phyloP scores from a whole-genome alignment of 2,888 invertebrate species.

The Eupithecia subumbrata region DNA sequence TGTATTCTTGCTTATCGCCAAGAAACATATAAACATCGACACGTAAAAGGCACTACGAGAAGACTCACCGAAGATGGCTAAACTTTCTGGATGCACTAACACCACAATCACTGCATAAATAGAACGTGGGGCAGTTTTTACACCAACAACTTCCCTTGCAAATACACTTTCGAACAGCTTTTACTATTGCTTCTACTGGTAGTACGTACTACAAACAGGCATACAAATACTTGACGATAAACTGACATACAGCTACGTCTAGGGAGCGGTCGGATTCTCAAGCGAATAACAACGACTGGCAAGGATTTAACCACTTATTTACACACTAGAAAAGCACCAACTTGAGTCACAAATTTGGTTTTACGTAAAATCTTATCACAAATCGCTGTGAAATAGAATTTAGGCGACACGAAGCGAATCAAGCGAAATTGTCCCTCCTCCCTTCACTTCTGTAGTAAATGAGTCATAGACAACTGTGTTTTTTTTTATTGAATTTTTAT shows the following conservation, averaged over 20 bases:
- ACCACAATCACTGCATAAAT: conserved; percentile 68
- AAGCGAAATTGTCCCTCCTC: conserved; percentile 67
- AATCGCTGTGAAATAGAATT: conserved; percentile 71
- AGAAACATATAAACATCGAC: conserved; percentile 58
- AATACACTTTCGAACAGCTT: conserved; percentile 83
- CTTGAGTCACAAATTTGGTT: conserved; percentile 68
- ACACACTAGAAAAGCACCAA: conserved; percentile 64
- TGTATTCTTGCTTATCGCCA: conserved; percentile 49
- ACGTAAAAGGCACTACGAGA: conserved; percentile 68
- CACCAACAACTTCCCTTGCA: conserved; percentile 72
- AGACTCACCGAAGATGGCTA: conserved; percentile 80
- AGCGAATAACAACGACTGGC: conserved; percentile 54
- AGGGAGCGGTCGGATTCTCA: conserved; percentile 81
- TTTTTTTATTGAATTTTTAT: background rate
- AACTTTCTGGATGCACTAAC: conserved; percentile 68
- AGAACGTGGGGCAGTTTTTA: conserved; percentile 79
- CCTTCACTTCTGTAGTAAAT: conserved; percentile 65
- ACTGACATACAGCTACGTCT: conserved; percentile 73
- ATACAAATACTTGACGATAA: conserved; percentile 79
- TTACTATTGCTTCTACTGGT: conserved; percentile 78
- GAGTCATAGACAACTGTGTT: conserved; percentile 65
- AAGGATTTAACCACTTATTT: conserved; percentile 56
- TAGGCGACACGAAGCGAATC: conserved; percentile 79
- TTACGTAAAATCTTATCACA: conserved; percentile 66
- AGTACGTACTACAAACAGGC: conserved; percentile 77